A percentile compares a stretch with the other conserved stretches of the same genome.
These are phyloP conservation scores for Pristionchus arcanus DNA, from an alignment of 2,888 invertebrate genomes.

Conservation along the genomic window DNA sequence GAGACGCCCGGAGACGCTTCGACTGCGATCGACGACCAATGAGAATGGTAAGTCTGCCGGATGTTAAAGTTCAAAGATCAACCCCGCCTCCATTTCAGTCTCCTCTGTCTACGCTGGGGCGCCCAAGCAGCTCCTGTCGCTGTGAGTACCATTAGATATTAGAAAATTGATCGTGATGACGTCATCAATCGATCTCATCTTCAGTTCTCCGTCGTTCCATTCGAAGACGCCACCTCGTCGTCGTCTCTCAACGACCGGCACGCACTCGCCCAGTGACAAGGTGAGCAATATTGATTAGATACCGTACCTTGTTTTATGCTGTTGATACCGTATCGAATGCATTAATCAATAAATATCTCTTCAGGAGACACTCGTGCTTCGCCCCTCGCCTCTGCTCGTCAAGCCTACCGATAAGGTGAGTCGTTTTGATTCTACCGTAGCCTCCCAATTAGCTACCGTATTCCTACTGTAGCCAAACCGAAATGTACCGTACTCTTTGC, in stretches of 20 bases:
- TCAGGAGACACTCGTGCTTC: conserved; percentile 34
- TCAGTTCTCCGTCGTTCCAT: conserved; percentile 21
- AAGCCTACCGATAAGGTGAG: conserved; percentile 19
- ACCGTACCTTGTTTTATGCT: not conserved
- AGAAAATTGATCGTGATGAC: not conserved
- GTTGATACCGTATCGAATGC: not conserved
- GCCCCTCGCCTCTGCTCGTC: conserved; percentile 32
- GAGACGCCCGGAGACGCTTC: conserved; percentile 26
- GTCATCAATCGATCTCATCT: not conserved
- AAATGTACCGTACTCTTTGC: not conserved
- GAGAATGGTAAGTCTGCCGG: not conserved
- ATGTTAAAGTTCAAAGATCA: not conserved
- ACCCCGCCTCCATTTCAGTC: not conserved
- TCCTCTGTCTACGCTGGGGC: not conserved
- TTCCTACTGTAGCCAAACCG: not conserved
- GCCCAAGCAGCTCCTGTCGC: conserved; percentile 31
- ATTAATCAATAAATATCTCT: not conserved
- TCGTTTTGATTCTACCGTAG: not conserved
- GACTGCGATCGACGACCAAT: not conserved
- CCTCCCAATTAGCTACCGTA: too few species aligned
- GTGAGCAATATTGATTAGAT: not conserved
- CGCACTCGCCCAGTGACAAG: conserved; percentile 20
- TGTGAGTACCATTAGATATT: not conserved
- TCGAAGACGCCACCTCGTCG: not conserved
- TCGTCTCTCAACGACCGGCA: not conserved